Percentiles rank a stretch among this genome's conserved stretches.
phyloP scores from a whole-genome alignment of 1,140 invertebrate species.

The Conopomorpha cramerella region DNA sequence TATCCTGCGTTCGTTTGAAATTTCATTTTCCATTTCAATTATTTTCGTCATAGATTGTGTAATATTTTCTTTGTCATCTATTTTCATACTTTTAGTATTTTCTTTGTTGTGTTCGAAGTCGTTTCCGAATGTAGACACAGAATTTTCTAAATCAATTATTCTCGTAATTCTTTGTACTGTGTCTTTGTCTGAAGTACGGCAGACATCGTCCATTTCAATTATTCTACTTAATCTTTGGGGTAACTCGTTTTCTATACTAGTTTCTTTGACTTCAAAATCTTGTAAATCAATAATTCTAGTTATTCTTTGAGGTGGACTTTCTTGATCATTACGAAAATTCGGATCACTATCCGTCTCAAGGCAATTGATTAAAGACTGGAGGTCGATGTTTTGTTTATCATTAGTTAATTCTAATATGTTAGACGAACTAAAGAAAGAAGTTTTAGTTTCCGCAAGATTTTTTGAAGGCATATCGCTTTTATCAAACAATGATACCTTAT shows the following conservation, averaged over 20 bases:
- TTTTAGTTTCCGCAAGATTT: no score
- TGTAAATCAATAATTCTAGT: conserved; percentile 21
- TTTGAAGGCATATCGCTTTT: conserved; percentile 20
- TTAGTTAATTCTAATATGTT: conserved; percentile 17
- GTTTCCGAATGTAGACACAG: no score
- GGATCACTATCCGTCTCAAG: no score
- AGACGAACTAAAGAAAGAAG: no score
- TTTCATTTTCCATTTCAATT: conserved; percentile 56
- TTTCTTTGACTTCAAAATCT: conserved; percentile 24
- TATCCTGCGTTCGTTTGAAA: conserved; percentile 48
- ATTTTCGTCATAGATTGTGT: conserved; percentile 51
- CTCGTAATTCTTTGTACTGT: conserved; percentile 37
- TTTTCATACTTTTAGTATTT: no score
- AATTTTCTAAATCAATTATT: conserved; percentile 38
- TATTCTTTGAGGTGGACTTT: conserved; percentile 28
- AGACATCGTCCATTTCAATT: conserved; percentile 46
- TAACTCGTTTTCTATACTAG: conserved; percentile 27
- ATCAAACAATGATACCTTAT: conserved; percentile 30
- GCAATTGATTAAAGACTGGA: no score
- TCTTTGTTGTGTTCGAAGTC: no score
- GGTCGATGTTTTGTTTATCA: conserved; percentile 1
- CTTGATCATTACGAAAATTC: conserved; percentile 8
- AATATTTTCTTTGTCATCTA: conserved; percentile 28
- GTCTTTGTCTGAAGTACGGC: conserved; percentile 32
- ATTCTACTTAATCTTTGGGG: conserved; percentile 45